Percentiles rank a stretch among this genome's conserved stretches.
phyloP scores from a whole-genome alignment of 2,113 vertebrate species.

The Columba livia region DNA sequence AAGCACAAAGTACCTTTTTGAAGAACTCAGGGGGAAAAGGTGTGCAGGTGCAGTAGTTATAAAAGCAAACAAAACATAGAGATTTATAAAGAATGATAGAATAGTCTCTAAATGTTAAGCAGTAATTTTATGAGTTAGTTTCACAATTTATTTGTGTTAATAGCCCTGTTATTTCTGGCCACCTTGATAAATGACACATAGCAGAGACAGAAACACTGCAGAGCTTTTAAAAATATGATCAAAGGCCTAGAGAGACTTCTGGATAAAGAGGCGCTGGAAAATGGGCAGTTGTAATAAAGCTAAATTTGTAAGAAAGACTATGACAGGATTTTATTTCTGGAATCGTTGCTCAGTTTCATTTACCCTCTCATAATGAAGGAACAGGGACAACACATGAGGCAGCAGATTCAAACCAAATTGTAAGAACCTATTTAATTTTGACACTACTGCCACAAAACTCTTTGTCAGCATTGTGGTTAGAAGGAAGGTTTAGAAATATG shows the following conservation, averaged over 20 bases:
- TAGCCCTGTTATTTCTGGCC: not conserved
- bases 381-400: not conserved
- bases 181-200: not conserved
- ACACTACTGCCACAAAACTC: not conserved
- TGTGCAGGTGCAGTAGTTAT: not conserved
- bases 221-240: not conserved
- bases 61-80: not conserved
- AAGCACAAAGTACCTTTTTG: not conserved
- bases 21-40: not conserved
- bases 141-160: not conserved
- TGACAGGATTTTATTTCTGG: not conserved
- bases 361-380: not conserved
- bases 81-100: not conserved
- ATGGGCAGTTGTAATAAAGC: not conserved
- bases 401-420: not conserved
- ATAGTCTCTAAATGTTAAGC: not conserved
- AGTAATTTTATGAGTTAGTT: not conserved
- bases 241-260: not conserved
- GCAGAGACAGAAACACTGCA: not conserved
- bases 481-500: not conserved
- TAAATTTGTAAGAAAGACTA: not conserved
- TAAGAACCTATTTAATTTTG: not conserved
- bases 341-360: not conserved
- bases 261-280: not conserved
- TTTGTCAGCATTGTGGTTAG: not conserved